These are phyloP conservation scores for Antechinus stuartii DNA, from an alignment of 2,113 vertebrate species.

Conservation along the genomic window DNA sequence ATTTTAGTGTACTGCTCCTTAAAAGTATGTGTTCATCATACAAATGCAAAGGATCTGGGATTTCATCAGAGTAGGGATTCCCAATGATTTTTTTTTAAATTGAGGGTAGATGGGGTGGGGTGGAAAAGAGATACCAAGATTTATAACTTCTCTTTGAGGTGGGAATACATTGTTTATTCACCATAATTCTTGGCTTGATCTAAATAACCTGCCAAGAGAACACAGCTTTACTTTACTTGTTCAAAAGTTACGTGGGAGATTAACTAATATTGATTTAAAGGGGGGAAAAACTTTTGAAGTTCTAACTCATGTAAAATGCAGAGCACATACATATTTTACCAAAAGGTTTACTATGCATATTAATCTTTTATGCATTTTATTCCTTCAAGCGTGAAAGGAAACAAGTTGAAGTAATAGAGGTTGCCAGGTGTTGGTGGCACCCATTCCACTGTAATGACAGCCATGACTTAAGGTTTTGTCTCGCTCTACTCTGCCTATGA, in stretches of 20 bases:
- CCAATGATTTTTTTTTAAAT: neutral
- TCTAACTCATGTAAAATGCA: constrained; percentile 15
- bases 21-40: neutral
- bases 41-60: neutral
- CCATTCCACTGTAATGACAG: constrained; percentile 68
- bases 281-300: neutral
- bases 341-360: constrained; percentile 57
- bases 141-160: neutral
- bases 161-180: neutral
- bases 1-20: neutral
- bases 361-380: constrained; percentile 67
- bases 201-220: neutral
- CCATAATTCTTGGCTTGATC: neutral
- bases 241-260: constrained; percentile 29
- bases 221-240: neutral
- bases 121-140: neutral
- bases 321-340: constrained; percentile 50
- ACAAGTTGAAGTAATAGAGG: constrained; percentile 67
- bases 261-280: constrained; percentile 57
- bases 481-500: constrained; percentile 75
- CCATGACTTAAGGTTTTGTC: constrained; percentile 71
- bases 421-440: constrained; percentile 62
- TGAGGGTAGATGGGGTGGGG: neutral
- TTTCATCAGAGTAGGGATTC: neutral
- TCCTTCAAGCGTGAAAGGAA: constrained; percentile 65